Evolutionary conservation across 2,113 vertebrate genomes (phyloP), one percentile per base, ranked within the genome.

Genomic region (Poicephalus gulielmi): DNA sequence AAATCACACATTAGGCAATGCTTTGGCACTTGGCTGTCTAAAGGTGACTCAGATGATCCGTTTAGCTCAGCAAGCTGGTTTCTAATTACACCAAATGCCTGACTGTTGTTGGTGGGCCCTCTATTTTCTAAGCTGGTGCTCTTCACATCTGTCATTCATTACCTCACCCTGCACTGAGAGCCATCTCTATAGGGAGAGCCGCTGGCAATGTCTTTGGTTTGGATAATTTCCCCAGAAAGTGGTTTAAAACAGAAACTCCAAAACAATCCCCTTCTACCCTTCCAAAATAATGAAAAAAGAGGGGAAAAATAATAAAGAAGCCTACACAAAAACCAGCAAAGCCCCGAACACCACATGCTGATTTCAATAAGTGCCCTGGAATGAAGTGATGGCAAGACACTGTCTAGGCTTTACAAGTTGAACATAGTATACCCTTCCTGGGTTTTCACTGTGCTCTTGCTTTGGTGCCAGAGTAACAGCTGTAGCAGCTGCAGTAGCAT

Each of bases 401-500:
- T 96, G 75, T 78, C 79, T 74, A 33, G 77, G 88, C 41, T 92
- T 96, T 95, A 78, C 80, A 83, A 95, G 78, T 1, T 91, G 95
- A 95, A 95, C 94, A 90, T 75, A 97, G 82, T 62, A 86, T 89
- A 92, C 90, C 50, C 89, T 95, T 91, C 44, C 90, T 80, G 91
- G 94, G 80, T 88, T 97, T 97, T 96, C 95, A 43, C 93, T 94
- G 89, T 86, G 31, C 79, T 88, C 63, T 67, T 75, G 69, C 82
- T 94, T 63, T 85, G 87, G 79, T 97, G 94, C 95, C 96, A 97
- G 79, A 90, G 49, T 70, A 96, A 97, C 97, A 97, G 96, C 97
- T 97, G 97, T 88, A 97, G 96, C 97, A 98, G 97, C 96, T 97
- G 97, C 95, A 87, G 87, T 88, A 82, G 93, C 35, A 43, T 90